Percentiles rank a stretch among this genome's conserved stretches.
phyloP scores from a whole-genome alignment of 2,888 invertebrate species.

The Tachystola acroxantha region DNA sequence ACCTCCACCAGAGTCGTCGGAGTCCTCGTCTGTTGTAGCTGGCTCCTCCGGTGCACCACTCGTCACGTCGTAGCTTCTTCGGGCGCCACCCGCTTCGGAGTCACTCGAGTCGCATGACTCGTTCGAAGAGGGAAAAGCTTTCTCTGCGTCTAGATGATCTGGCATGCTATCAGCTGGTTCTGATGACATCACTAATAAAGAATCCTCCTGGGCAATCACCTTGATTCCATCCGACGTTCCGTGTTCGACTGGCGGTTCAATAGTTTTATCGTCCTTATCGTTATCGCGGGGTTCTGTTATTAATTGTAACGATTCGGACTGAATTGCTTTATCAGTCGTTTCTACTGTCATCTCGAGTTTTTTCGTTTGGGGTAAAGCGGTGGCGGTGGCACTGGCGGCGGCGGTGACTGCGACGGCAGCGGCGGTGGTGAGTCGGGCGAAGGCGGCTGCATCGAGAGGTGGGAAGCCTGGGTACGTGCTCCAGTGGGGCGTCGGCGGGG shows the following conservation, averaged over 20 bases:
- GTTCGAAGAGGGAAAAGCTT: slow-evolving; percentile 75
- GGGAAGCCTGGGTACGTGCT: slow-evolving; percentile 67
- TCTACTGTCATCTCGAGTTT: slow-evolving; percentile 61
- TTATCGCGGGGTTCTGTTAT: slow-evolving; percentile 48
- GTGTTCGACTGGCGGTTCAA: slow-evolving; percentile 49
- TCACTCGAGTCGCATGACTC: slow-evolving; percentile 70
- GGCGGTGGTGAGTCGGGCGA: slow-evolving; percentile 65
- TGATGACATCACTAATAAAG: slow-evolving; percentile 44
- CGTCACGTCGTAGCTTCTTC: slow-evolving; percentile 64
- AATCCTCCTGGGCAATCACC: slow-evolving; percentile 60
- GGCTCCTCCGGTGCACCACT: slow-evolving; percentile 67
- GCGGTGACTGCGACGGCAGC: slow-evolving; percentile 69
- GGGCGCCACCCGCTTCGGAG: slow-evolving; percentile 57
- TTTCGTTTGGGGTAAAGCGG: slow-evolving; percentile 44
- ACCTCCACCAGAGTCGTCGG: slow-evolving; percentile 76
- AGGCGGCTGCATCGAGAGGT: slow-evolving; percentile 65
- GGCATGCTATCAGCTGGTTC: slow-evolving; percentile 54
- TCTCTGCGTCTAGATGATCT: slow-evolving; percentile 69
- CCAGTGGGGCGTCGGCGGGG: slow-evolving; percentile 66
- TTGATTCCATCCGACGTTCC: slow-evolving; percentile 58
- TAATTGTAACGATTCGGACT: slow-evolving; percentile 56
- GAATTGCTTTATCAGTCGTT: slow-evolving; percentile 65
- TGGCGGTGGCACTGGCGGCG: slow-evolving; percentile 59
- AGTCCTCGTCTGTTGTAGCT: slow-evolving; percentile 70
- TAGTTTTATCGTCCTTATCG: slow-evolving; percentile 61